These are phyloP conservation scores for Limnephilus rhombicus DNA, from an alignment of 2,888 invertebrate species.

Conservation along the genomic window DNA sequence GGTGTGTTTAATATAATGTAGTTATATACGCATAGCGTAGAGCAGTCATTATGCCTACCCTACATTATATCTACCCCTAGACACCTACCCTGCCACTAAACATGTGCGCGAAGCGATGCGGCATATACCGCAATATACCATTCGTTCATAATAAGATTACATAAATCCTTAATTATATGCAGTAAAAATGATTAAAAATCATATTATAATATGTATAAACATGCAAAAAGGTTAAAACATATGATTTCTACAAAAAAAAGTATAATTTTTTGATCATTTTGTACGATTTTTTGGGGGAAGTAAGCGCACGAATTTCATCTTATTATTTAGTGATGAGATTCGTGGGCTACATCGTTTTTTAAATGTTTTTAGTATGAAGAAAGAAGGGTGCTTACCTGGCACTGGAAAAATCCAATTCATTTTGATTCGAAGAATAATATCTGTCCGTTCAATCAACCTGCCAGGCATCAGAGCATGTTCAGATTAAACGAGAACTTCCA, in stretches of 20 bases:
- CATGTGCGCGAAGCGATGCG: neutral
- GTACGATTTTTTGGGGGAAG: neutral
- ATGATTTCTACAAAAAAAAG: neutral
- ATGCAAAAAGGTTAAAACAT: neutral
- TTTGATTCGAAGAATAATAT: conserved; percentile 67
- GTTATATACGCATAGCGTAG: neutral
- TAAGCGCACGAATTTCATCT: neutral
- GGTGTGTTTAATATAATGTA: neutral
- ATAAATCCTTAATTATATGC: neutral
- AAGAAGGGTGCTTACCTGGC: conserved; percentile 71
- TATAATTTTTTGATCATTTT: neutral
- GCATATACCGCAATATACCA: neutral
- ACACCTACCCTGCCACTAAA: neutral
- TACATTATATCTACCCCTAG: neutral
- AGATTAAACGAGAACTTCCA: neutral
- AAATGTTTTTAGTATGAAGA: neutral
- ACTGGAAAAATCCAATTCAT: conserved; percentile 78
- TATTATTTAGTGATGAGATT: neutral
- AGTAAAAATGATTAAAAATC: neutral
- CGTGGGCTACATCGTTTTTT: neutral
- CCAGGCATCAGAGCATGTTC: neutral
- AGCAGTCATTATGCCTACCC: neutral
- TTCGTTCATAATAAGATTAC: neutral
- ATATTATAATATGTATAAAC: neutral
- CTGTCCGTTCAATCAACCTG: neutral